Conservation (phyloP, 2,113 vertebrate genomes). For the Pandion haliaetus region DNA sequence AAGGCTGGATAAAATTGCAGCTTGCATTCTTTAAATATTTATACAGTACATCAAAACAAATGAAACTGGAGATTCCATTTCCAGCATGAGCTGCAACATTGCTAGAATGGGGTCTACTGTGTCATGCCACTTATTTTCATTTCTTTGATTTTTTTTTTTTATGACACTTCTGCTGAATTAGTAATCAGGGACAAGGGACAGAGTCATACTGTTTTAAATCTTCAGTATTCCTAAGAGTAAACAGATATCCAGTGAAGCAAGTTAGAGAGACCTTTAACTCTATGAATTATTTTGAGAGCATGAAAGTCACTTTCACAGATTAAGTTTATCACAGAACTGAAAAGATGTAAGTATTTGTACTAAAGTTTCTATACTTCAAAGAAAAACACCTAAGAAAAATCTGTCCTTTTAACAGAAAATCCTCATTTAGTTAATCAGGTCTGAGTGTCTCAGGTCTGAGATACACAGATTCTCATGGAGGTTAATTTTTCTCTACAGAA, state of each 20-base stretch:
- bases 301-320: conserved; percentile 1
- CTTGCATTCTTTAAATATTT: conserved; percentile 69
- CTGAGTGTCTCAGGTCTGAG: background rate
- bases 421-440: background rate
- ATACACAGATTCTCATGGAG: background rate
- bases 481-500: background rate
- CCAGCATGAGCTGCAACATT: conserved; percentile 53
- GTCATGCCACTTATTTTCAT: conserved; percentile 66
- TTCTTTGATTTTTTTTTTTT: conserved; percentile 61
- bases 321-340: background rate
- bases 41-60: conserved; percentile 69
- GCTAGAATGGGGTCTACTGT: conserved; percentile 38
- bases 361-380: background rate
- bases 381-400: background rate
- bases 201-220: conserved; percentile 64
- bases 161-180: conserved; percentile 53
- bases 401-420: background rate
- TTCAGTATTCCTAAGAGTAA: conserved; percentile 41
- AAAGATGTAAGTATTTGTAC: background rate
- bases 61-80: conserved; percentile 64
- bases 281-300: conserved; percentile 28
- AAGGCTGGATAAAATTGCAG: conserved; percentile 59
- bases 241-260: conserved; percentile 51
- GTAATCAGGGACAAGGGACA: conserved; percentile 55
- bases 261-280: conserved; percentile 13